Base-by-base conservation (phyloP, 2,888 invertebrate genomes). In the Agrotis puta region DNA sequence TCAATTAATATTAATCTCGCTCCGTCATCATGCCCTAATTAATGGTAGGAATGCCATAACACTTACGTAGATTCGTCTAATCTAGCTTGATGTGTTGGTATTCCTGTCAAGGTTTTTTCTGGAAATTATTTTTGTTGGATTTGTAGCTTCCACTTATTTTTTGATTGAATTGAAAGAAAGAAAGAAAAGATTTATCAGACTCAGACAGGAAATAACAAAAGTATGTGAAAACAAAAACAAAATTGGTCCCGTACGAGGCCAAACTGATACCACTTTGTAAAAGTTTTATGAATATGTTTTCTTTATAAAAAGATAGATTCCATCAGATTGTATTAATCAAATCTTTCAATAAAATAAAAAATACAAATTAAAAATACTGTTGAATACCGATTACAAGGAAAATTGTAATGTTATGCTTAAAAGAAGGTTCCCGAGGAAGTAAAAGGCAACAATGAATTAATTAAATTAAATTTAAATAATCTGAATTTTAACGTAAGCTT, bases 1-100 rank as follows among this genome's bases (percentile, higher is more conserved):
- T 79, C 88, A 80, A 86, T 87, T 88, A 86, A 85, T 88, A 87
- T 87, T 86, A 88, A 88, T 88, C 81, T 86, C 76, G 70, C 78
- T 64, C 73, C 84, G 85, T 86, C 86, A 85, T 85, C 81, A 67
- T 77, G 82, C 74, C 70, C 83, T 86, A 83, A 87, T 86, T 89
- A 85, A 86, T 85, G 74, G 72, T 82, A 81, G 83, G 82, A 87
- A 87, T 87, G 77, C 83, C 80, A 76, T 83, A 85, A 82, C 82
- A 85, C 83, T 85, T 69, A 77, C 85, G 77, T 81, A 72, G 66
- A 84, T 79, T 78, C 74, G 65, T 57, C 66, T 74, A 68, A 82
- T 76, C 59, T 82, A 77, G 75, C 64, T 74, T 74, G 64, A 84
- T 77, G 70, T 71, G 63, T 72, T 50, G 50, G 62, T 66, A 70